Conservation (phyloP, 2,113 vertebrate species). For the Probosciger aterrimus region DNA sequence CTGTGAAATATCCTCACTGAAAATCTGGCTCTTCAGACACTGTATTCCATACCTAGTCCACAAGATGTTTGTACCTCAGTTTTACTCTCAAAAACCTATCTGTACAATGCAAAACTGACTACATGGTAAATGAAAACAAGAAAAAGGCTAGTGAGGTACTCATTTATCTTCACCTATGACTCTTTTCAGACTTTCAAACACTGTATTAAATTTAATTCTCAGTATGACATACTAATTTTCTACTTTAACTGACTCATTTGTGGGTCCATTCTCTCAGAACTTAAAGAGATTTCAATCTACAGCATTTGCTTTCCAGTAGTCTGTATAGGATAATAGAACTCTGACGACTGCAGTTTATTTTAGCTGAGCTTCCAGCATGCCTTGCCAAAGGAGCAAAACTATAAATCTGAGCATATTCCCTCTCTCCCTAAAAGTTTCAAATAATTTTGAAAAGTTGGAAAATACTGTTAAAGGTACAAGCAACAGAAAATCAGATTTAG, state of each 20-base stretch:
- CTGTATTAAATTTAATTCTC: not conserved
- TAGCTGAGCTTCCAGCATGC: not conserved
- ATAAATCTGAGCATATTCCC: not conserved
- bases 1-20: not conserved
- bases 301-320: not conserved
- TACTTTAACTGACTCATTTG: not conserved
- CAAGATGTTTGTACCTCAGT: not conserved
- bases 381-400: not conserved
- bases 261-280: not conserved
- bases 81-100: not conserved
- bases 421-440: not conserved
- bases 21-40: not conserved
- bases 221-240: not conserved
- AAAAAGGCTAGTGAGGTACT: not conserved
- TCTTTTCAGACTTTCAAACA: not conserved
- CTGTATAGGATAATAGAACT: not conserved
- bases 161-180: not conserved
- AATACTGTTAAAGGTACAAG: not conserved
- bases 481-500: not conserved
- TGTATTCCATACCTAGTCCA: not conserved
- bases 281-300: not conserved
- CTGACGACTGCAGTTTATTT: not conserved
- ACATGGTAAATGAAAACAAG: not conserved
- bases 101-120: not conserved
- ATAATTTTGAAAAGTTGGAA: not conserved